Evolutionary conservation across 2,113 vertebrate species (phyloP), one percentile per base, ranked within the genome.

Genomic region (Amphilophus citrinellus): DNA sequence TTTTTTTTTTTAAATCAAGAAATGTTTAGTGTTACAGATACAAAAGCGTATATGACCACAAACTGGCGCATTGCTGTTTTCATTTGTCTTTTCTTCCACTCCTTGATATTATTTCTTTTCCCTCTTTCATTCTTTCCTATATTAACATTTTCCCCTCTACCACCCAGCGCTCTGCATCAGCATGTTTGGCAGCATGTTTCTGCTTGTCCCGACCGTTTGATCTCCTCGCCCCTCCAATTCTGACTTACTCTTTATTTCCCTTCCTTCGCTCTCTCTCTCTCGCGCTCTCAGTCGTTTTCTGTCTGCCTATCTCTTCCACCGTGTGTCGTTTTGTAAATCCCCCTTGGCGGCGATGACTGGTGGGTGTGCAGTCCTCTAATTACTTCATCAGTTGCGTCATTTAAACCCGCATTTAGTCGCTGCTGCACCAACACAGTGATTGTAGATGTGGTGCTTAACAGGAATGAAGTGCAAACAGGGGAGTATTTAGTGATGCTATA

Each of bases 181-280:
- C 83, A 76, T 87, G 91, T 91, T 83, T 30, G 32, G 47, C 87
- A 63, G 85, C 94, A 83, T 81, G 94, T 91, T 89, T 71, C 61
- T 82, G 83, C 94, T 90, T 93, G 94, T 83, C 91, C 57, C 60
- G 7, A 58, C 71, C 58, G 66, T 91, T 95, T 91, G 86, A 89
- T 91, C 68, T 81, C 79, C 83, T 80, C 22, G 4, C 17, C 42
- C 47, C 77, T 88, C 83, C 83, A 47, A 76, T 59, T 88, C 82
- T 83, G 53, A 68, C 73, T 90, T 66, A 50, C 82, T 91, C 83
- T 90, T 78, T 85, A 75, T 68, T 66, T 61, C 61, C 11, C 35
- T 65, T 61, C 68, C 10, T 35, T 9, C 80, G 73, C 68, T 58
- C 47, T 62, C 60, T 59, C 58, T 79, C n/a, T 60, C 13, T 37